Base-by-base conservation (phyloP, 2,888 invertebrate genomes). In the Aricia artaxerxes region DNA sequence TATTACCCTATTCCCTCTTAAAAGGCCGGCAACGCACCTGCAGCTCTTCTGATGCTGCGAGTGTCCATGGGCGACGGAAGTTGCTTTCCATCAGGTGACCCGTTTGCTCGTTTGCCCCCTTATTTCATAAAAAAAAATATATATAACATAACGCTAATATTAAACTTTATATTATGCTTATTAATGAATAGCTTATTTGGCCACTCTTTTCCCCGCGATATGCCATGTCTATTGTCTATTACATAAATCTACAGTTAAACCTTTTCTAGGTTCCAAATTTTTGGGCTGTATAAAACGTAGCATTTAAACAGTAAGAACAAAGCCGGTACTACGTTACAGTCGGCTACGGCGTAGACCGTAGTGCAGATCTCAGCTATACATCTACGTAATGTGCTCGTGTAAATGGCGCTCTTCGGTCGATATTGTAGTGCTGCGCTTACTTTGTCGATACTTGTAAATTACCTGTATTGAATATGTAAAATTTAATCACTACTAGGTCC, bases 401-500 rank as follows among this genome's bases (percentile, higher is more conserved):
- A 89, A 88, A 88, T 88, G 87, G 87, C 87, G 86, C 84, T 85
- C 85, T 87, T 86, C 86, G 89, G 89, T 91, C 90, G 89, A 91
- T 90, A 89, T 81, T 80, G 78, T 87, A 90, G 90, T 84, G 90
- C 80, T 85, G 89, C 82, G 78, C 81, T n/a, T 40, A 75, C 35
- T 79, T 73, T 85, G 85, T 87, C 87, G 87, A 87, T 85, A 86
- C 72, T 75, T 79, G 11, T 57, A 64, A 64, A 31, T 31, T 24
- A 64, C 7, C 31, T 9, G 16, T 57, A 4, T 57, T 57, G 57
- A 57, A 57, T 49, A 49, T 49, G 49, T 24, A 24, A 24, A 24
- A 24, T 24, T 24, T 24, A 24, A 24, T 24, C 24, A 24, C 24
- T 24, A 24, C 24, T 24, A 24, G 24, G 24, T 24, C 0, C 24